Evolutionary conservation across 2,888 invertebrate genomes (phyloP).

Genomic region (Ormyrus labotus): DNA sequence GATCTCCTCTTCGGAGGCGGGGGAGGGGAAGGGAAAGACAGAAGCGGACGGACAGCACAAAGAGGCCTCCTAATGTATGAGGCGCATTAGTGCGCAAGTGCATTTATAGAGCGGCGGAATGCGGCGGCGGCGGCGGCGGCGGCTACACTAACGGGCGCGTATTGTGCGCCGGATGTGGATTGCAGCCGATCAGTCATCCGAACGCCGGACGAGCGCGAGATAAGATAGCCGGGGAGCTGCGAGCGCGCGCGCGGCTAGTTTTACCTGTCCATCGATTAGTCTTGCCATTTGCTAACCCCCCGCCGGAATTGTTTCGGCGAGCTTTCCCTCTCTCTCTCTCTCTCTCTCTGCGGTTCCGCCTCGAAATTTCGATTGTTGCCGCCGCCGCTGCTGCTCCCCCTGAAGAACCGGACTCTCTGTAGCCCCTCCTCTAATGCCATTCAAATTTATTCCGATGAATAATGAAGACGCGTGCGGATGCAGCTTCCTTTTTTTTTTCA

Average conservation of each 20-base stretch:
- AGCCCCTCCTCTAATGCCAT: background rate
- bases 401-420: background rate
- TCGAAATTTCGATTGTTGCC: constrained; percentile 39
- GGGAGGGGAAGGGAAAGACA: background rate
- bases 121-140: constrained; percentile 13
- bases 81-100: constrained; percentile 40
- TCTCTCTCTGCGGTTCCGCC: constrained; percentile 12
- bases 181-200: constrained; percentile 59
- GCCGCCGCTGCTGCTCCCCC: background rate
- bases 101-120: constrained; percentile 29
- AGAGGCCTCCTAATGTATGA: constrained; percentile 26
- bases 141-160: constrained; percentile 17
- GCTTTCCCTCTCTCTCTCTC: too few relatives aligned
- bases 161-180: constrained; percentile 53
- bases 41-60: constrained; percentile 8
- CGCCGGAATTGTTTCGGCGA: constrained; percentile 36
- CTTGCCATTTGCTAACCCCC: constrained; percentile 10
- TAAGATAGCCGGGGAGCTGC: constrained; percentile 37
- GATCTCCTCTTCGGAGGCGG: background rate
- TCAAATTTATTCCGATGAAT: constrained; percentile 36
- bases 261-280: constrained; percentile 49
- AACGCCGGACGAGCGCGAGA: constrained; percentile 48
- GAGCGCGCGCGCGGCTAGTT: constrained; percentile 11
- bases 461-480: background rate
- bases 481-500: background rate